Evolutionary conservation across 1,140 invertebrate species (phyloP).

Genomic region (Cephus cinctus): DNA sequence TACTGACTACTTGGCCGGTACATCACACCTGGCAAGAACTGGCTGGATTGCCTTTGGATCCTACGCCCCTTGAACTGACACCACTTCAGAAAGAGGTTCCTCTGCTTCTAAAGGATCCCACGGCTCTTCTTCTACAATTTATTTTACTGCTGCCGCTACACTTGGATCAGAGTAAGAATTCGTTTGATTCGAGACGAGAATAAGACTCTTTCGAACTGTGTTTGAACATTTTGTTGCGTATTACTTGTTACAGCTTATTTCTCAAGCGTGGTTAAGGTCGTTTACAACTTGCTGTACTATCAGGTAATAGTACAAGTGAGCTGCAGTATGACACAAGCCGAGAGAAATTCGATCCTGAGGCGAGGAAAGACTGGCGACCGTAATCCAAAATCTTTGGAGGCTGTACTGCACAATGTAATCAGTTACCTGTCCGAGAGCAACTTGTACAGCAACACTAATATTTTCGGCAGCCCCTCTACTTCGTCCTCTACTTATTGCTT

Average conservation of each 20-base stretch:
- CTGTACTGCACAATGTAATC: conserved; percentile 46
- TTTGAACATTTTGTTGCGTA: conserved; percentile 5
- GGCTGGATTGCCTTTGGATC: conserved; percentile 53
- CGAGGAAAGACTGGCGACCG: conserved; percentile 29
- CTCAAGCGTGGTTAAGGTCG: conserved; percentile 77
- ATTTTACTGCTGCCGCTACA: conserved; percentile 80
- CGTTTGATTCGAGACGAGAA: conserved; percentile 6
- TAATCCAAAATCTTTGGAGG: conserved; percentile 26
- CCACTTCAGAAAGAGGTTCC: conserved; percentile 71
- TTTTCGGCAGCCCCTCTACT: conserved; percentile 26
- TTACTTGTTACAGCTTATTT: conserved; percentile 74
- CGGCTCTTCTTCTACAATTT: conserved; percentile 82
- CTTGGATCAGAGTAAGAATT: conserved; percentile 76
- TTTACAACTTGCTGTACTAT: conserved; percentile 88
- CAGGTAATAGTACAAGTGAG: conserved; percentile 78
- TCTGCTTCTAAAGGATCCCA: conserved; percentile 79
- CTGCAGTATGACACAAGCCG: conserved; percentile 62
- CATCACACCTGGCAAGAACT: conserved; percentile 67
- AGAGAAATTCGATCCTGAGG: conserved; percentile 40
- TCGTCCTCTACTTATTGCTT: conserved; percentile 22
- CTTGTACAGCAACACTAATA: conserved; percentile 19
- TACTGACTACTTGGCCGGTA: conserved; percentile 65
- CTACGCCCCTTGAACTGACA: conserved; percentile 46
- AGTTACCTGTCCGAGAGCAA: conserved; percentile 42
- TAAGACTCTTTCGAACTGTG: conserved; percentile 13